Evolutionary conservation across 2,113 vertebrate genomes (phyloP).

Genomic region (Hemicordylus capensis): DNA sequence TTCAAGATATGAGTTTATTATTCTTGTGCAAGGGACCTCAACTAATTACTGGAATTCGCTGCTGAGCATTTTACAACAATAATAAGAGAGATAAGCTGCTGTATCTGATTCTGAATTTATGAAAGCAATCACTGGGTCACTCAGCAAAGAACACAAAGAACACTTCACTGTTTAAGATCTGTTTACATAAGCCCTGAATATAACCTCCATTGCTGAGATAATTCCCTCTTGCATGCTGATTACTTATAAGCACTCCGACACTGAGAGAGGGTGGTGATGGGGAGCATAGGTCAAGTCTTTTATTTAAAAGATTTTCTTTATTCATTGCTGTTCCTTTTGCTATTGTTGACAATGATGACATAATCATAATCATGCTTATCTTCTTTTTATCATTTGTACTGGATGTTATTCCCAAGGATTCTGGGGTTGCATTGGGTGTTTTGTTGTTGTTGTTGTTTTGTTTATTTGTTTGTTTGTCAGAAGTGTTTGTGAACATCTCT

Average conservation of each 20-base stretch:
- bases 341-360: too few species aligned
- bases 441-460: too few species aligned
- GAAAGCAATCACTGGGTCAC: not conserved
- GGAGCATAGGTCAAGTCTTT: not conserved
- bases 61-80: not conserved
- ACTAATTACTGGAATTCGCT: not conserved
- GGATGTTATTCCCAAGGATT: too few species aligned
- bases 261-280: not conserved
- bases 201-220: not conserved
- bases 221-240: not conserved
- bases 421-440: too few species aligned
- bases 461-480: too few species aligned
- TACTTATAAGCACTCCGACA: not conserved
- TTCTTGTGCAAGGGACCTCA: not conserved
- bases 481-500: too few species aligned
- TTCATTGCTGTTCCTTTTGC: too few species aligned
- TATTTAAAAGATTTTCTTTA: not conserved
- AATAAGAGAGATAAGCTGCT: not conserved
- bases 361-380: too few species aligned
- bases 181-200: not conserved
- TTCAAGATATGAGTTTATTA: not conserved
- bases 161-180: not conserved
- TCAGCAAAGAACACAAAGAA: not conserved
- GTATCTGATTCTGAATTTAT: constrained; percentile 7
- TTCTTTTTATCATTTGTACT: too few species aligned